Percentiles rank a stretch among this genome's conserved stretches.
Evolutionary conservation across 2,797 vertebrate genomes (phyloP).

Genomic region (Myotis pilosus): DNA sequence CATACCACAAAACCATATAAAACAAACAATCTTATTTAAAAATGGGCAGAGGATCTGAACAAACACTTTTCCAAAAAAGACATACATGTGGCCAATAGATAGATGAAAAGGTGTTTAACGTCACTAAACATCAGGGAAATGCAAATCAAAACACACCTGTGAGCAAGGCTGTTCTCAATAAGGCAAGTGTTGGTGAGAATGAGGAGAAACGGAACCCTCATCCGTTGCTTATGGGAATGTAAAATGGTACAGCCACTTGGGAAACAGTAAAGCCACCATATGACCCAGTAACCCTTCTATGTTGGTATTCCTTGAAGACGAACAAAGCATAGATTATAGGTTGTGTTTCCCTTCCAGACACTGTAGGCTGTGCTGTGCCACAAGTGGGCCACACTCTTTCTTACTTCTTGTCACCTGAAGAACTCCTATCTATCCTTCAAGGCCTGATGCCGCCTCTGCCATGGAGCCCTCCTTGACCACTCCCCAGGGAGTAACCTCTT

Average conservation of each 20-base stretch:
- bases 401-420: not conserved
- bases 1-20: not conserved
- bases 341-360: rapidly evolving
- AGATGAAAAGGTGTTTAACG: not conserved
- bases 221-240: rapidly evolving
- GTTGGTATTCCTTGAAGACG: rapidly evolving
- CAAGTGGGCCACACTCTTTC: not conserved
- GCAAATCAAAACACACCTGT: not conserved
- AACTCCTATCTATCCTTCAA: not conserved
- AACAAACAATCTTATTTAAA: not conserved
- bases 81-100: not conserved
- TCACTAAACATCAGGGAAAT: not conserved
- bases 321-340: rapidly evolving
- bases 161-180: not conserved
- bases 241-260: not conserved
- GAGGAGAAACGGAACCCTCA: not conserved
- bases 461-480: not conserved
- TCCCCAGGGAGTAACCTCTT: rapidly evolving
- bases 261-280: not conserved
- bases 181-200: not conserved
- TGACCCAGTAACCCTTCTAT: not conserved
- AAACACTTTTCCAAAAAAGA: not conserved
- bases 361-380: rapidly evolving
- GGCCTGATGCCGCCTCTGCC: rapidly evolving
- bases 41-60: not conserved